Base-by-base conservation (phyloP, 1,140 invertebrate species). In the Pinna nobilis region DNA sequence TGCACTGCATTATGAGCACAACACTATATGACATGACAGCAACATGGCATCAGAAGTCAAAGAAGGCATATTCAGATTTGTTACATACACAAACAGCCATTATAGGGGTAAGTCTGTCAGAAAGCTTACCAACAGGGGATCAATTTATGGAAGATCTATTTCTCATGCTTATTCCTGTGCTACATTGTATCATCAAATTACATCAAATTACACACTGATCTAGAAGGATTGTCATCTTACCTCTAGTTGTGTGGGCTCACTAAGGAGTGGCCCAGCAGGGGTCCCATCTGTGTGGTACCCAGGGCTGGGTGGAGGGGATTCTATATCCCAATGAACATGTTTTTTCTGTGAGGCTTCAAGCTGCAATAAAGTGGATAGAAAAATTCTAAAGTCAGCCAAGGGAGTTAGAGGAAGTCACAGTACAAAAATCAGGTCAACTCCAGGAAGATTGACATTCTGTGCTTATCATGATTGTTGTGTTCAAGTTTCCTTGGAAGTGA, bases 171-270 rank as follows among this genome's bases (percentile, higher is more conserved):
- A n/a, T n/a, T n/a, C n/a, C n/a, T n/a, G n/a, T n/a, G n/a, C n/a
- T n/a, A n/a, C n/a, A n/a, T n/a, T n/a, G n/a, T n/a, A n/a, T 20
- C 23, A 5, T 53, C 50, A 20, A 53, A 13, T 20, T 28, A 28
- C 50, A 53, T 23, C 32, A 1, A 53, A 11, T 3, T 23, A 53
- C 5, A 4, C 15, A 25, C 20, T 9, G 9, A 53, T 47, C 20
- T 2, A 47, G 3, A 1, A 33, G 30, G 23, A 0, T n/a, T n/a
- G n/a, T n/a, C 33, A 2, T 18, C 32, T 63, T 73, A 84, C 84
- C 79, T 86, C 84, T 74, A 82, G 74, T 50, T 86, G 82, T 57
- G 84, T 86, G n/a, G 84, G 78, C 75, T 86, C 84, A 28, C 76
- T 69, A 1, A 86, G 63, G 1, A 84, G 59, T 15, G 80, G 78